phyloP scores from a whole-genome alignment of 2,888 invertebrate species.

The Strigamia crassipes region DNA sequence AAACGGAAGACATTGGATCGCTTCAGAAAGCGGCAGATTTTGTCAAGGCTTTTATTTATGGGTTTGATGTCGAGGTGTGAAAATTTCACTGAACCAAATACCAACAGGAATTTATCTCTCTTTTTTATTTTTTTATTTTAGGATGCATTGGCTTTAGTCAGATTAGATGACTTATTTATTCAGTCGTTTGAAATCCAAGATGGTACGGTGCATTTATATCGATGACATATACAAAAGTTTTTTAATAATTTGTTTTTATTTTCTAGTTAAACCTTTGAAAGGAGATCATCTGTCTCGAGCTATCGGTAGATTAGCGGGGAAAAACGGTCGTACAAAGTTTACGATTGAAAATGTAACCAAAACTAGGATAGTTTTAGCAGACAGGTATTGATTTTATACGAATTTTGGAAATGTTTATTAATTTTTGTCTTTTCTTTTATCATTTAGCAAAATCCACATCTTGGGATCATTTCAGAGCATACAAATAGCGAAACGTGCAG shows the following conservation, averaged over 20 bases:
- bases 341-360: slow-evolving; percentile 99
- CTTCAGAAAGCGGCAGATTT: slow-evolving; percentile 98
- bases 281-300: slow-evolving; percentile 96
- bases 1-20: slow-evolving; percentile 83
- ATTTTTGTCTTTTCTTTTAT: slow-evolving; percentile 44
- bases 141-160: slow-evolving; percentile 91
- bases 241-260: background rate
- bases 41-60: slow-evolving; percentile 91
- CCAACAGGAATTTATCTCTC: too few species aligned
- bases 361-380: slow-evolving; percentile 95
- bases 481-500: slow-evolving; percentile 86
- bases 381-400: slow-evolving; percentile 61
- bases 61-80: slow-evolving; percentile 84
- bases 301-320: slow-evolving; percentile 96
- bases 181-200: slow-evolving; percentile 97
- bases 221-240: background rate
- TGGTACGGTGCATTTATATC: slow-evolving; percentile 55
- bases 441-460: slow-evolving; percentile 83
- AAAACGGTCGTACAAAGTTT: slow-evolving; percentile 94
- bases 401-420: background rate
- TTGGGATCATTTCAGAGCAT: slow-evolving; percentile 97
- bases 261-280: slow-evolving; percentile 81
- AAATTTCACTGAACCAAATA: too few species aligned
- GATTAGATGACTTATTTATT: slow-evolving; percentile 94
- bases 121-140: too few species aligned